Conservation (phyloP, 2,888 invertebrate genomes). For the Eupithecia vulgata region DNA sequence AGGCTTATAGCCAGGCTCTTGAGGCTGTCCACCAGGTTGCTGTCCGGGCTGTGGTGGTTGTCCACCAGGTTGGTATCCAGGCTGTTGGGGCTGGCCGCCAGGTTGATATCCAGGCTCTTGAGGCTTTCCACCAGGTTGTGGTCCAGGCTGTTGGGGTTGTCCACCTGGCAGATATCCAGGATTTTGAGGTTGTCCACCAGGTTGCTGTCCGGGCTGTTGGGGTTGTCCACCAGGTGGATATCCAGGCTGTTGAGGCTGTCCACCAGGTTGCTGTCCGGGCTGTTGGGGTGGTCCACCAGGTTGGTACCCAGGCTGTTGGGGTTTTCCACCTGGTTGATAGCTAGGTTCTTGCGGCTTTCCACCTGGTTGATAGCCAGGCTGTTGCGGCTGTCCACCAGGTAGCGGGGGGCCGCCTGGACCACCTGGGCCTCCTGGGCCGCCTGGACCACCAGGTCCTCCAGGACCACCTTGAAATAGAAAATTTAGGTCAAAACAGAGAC, state of each 20-base stretch:
- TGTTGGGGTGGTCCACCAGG: slow-evolving; percentile 1
- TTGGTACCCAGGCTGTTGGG: slow-evolving; percentile 4
- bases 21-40: slow-evolving; percentile 36
- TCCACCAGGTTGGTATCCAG: slow-evolving; percentile 8
- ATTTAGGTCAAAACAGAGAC: no score
- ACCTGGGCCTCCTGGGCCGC: slow-evolving; percentile 44
- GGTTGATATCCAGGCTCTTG: slow-evolving; percentile 32
- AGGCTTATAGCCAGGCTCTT: slow-evolving; percentile 8
- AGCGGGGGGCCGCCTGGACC: slow-evolving; percentile 40
- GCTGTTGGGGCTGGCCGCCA: slow-evolving; percentile 25
- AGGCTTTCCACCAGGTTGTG: slow-evolving; percentile 42
- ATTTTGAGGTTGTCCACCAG: slow-evolving; percentile 20
- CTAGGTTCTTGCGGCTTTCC: slow-evolving; percentile 44
- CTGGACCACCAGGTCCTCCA: slow-evolving; percentile 21
- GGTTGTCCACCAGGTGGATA: slow-evolving; percentile 29
- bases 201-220: slow-evolving; percentile 30
- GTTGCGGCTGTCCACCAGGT: slow-evolving; percentile 15
- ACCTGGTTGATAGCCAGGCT: slow-evolving; percentile 39
- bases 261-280: slow-evolving; percentile 18
- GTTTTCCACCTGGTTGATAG: slow-evolving; percentile 32
- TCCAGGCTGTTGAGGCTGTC: slow-evolving; percentile 20
- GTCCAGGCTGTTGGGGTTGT: slow-evolving; percentile 10
- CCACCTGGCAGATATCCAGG: slow-evolving; percentile 12
- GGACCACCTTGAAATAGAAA: slow-evolving; percentile 37
- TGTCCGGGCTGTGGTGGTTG: slow-evolving; percentile 6